Evolutionary conservation across 1,140 invertebrate species (phyloP), one percentile per base, ranked within the genome.

Genomic region (Zaprionus gabonicus): DNA sequence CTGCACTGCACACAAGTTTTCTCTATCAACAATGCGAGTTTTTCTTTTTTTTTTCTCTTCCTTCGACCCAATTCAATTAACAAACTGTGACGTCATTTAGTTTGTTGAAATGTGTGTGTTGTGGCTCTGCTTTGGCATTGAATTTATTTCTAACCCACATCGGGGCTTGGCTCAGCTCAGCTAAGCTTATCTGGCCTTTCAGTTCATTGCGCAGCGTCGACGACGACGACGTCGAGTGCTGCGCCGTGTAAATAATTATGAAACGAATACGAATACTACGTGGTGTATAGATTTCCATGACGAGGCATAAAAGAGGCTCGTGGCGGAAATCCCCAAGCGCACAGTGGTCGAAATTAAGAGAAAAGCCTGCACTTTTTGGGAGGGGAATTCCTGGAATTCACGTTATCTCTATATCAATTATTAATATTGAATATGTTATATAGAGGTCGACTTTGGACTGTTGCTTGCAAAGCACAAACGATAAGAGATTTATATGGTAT

Each of bases 41-140:
- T 3, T 28, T 41, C 31, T 63, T 38, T 34, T 34, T 3, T 6
- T 28, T 28, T 25, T 63, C 28, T 38, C 38, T 20, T 62, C 41
- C 15, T 44, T 41, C 27, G 34, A 53, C 59, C 60, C 59, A 71
- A 76, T 76, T 76, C 68, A 76, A 76, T 76, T 76, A 71, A 65
- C 65, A 56, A 5, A 34, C 38, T 20, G 12, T 63, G 67, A 74
- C 72, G 72, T 46, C 41, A 46, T 17, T 46, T 27, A 23, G 9
- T 25, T 51, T 51, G 56, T 59, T 41, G 15, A 4, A n/a, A n/a
- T 41, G 31, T 41, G 38, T n/a, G 23, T 41, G 38, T 41, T 23
- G 23, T 23, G 23, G 15, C 41, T 17, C 31, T 34, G 27, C 13
- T 23, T 9, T 71, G 60, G 68, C 73, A 76, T 76, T 76, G 73